Base-by-base conservation (phyloP, 2,113 vertebrate species). In the Pheucticus melanocephalus region DNA sequence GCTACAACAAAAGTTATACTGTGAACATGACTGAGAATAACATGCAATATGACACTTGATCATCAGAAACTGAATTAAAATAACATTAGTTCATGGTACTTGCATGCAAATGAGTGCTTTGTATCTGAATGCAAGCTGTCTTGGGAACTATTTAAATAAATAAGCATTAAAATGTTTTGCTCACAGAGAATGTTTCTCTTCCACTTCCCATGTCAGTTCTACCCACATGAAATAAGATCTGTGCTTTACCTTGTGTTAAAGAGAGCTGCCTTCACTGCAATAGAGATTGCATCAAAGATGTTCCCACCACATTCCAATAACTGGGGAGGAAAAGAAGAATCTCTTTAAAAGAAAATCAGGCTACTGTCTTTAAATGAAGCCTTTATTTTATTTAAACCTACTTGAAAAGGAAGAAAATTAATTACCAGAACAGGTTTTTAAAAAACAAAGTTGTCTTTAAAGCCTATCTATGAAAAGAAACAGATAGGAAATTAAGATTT, bases 261-360 rank as follows among this genome's bases (percentile, higher is more conserved):
- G 51, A 99, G 99, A n/a, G 99, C 99, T n/a, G 99, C 99, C 95
- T 99, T 99, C 76, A 99, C 98, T 37, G 99, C 99, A 7, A 99
- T 68, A 33, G 99, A 99, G 89, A 99, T 99, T 45, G 99, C 98
- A 66, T 99, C 99, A 54, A 99, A 99, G 88, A 99, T 96, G 96
- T 99, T 99, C 84, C 99, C 99, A 57, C 99, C 99, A 96, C 99
- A 99, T 88, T 99, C 99, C 95, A 99, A 78, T 60, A 99, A 98
- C 99, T 99, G 96, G 40, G 66, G 77, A 95, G 93, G 60, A 95
- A 89, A 82, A 92, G 50, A 87, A 84, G 25, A 86, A 77, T 37
- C 30, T 82, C 28, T 89, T 89, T 71, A 88, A 57, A 61, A 91
- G 61, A 85, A 84, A 73, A 75, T 68, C 37, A 63, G 61, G 25